A percentile compares a stretch with the other conserved stretches of the same genome.
Evolutionary conservation across 2,888 invertebrate genomes (phyloP).

Genomic region (Perizoma affinitatum): DNA sequence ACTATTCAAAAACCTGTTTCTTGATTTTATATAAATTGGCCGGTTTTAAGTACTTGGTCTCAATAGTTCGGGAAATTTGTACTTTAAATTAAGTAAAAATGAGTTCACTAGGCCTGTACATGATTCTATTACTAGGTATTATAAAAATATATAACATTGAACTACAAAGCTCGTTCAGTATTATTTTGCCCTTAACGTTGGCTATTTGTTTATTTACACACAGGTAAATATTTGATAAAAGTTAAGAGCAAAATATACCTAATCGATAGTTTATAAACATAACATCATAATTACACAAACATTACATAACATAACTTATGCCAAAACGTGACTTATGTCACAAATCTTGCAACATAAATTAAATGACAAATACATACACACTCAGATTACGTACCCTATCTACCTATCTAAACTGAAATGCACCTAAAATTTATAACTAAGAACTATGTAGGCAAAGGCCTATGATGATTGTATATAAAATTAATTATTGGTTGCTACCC

Average conservation of each 20-base stretch:
- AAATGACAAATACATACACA: conserved; percentile 44
- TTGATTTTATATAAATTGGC: conserved; percentile 9
- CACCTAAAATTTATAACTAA: conserved; percentile 72
- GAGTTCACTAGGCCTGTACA: conserved; percentile 13
- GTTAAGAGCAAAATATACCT: conserved; percentile 12
- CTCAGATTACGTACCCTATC: conserved; percentile 47
- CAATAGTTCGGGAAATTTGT: conserved; percentile 29
- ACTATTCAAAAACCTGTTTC: conserved; percentile 5
- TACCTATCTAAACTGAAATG: conserved; percentile 65
- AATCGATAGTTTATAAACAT: conserved; percentile 9
- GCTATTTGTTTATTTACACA: neutral
- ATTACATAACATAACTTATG: conserved; percentile 12
- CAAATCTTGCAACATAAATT: conserved; percentile 46
- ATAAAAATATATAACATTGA: conserved; percentile 25
- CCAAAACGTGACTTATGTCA: conserved; percentile 22
- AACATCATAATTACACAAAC: conserved; percentile 1
- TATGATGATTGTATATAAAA: conserved; percentile 7
- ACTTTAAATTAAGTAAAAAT: conserved; percentile 26
- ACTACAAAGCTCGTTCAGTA: conserved; percentile 7
- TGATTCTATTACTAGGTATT: conserved; percentile 10
- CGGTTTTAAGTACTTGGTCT: conserved; percentile 32
- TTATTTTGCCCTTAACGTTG: conserved; percentile 14
- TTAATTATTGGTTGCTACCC: neutral
- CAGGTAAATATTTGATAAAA: neutral
- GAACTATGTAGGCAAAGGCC: conserved; percentile 56